Conservation (phyloP, 2,888 invertebrate species). For the Pantelozetes paolii region DNA sequence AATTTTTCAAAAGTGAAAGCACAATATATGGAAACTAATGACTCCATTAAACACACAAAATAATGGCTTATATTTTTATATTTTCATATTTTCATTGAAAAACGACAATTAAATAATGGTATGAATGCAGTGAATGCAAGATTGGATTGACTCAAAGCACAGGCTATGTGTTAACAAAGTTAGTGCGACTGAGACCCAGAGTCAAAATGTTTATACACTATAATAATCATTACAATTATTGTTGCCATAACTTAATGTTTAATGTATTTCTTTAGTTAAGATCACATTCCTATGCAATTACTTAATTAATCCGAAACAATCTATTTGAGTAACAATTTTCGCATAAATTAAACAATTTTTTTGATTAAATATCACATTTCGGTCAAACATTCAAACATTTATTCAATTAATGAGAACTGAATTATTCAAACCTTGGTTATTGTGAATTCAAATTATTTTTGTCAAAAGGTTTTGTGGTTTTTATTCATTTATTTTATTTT, state of each 20-base stretch:
- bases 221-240: background rate
- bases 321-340: background rate
- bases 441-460: background rate
- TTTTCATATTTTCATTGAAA: slow-evolving; percentile 12
- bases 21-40: slow-evolving; percentile 15
- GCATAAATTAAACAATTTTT: background rate
- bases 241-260: background rate
- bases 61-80: no score
- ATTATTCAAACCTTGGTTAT: background rate
- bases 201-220: background rate
- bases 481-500: no score
- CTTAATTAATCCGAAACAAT: slow-evolving; percentile 1
- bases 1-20: slow-evolving; percentile 13
- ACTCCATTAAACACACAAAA: slow-evolving; percentile 7
- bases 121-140: background rate
- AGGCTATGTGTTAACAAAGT: no score
- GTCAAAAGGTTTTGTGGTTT: background rate
- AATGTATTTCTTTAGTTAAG: slow-evolving; percentile 1
- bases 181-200: background rate
- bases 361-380: background rate
- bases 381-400: background rate
- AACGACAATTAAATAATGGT: slow-evolving; percentile 14
- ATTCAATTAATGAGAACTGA: background rate
- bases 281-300: background rate
- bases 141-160: background rate